A percentile compares a stretch with the other conserved stretches of the same genome.
phyloP scores from a whole-genome alignment of 2,888 invertebrate species.

The Drosophila ustulata region DNA sequence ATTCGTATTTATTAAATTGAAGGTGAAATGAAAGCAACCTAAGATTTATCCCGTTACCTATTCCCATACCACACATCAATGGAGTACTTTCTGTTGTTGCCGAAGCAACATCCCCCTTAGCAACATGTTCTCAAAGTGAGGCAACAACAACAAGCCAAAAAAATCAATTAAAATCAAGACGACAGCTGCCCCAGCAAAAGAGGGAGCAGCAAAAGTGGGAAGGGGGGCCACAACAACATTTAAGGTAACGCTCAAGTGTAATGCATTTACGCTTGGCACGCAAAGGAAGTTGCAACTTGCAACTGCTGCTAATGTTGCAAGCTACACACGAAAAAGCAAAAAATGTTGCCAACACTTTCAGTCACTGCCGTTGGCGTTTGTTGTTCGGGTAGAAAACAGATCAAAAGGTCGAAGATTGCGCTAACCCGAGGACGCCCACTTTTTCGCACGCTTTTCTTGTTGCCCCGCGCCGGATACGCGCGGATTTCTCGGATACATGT shows the following conservation, averaged over 20 bases:
- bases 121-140: constrained; percentile 46
- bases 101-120: constrained; percentile 64
- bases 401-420: constrained; percentile 81
- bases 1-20: not conserved
- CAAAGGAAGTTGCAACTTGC: constrained; percentile 77
- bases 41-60: constrained; percentile 7
- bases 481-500: constrained; percentile 46
- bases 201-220: not conserved
- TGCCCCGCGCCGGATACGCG: constrained; percentile 65
- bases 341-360: constrained; percentile 35
- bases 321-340: constrained; percentile 18
- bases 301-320: constrained; percentile 61
- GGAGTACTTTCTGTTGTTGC: constrained; percentile 14
- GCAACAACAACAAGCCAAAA: constrained; percentile 45
- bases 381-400: constrained; percentile 68
- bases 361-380: constrained; percentile 6
- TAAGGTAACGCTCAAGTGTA: constrained; percentile 73
- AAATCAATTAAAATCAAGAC: constrained; percentile 74
- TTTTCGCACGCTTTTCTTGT: constrained; percentile 76
- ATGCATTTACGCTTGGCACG: constrained; percentile 80
- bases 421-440: constrained; percentile 77
- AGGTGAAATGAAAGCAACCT: constrained; percentile 2
- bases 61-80: not conserved
- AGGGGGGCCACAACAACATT: constrained; percentile 50
- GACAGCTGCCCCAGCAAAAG: constrained; percentile 42